Conservation (phyloP, 2,113 vertebrate species). For the Zosterops japonicus region DNA sequence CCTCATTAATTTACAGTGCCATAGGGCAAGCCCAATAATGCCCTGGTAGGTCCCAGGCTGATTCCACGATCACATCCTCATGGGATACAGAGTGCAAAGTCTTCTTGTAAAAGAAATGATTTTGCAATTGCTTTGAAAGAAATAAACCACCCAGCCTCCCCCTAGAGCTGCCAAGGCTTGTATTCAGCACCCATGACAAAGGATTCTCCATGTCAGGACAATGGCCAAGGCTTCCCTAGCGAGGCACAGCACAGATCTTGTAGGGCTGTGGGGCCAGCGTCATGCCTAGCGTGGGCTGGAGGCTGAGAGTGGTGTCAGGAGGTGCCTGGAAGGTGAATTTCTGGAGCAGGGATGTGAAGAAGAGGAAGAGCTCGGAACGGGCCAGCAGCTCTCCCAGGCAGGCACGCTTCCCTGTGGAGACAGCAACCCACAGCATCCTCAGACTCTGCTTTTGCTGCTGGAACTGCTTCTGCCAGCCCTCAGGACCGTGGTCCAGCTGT, state of each 20-base stretch:
- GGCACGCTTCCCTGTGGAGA: constrained; percentile 76
- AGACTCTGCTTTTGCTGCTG: not conserved
- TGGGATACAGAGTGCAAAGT: not conserved
- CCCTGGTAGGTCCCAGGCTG: not conserved
- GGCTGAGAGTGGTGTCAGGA: constrained; percentile 38
- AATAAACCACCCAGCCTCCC: not conserved
- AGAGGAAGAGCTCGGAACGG: constrained; percentile 83
- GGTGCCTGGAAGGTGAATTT: constrained; percentile 78
- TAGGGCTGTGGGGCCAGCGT: constrained; percentile 63
- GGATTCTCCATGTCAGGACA: rapidly evolving
- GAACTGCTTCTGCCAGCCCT: not conserved
- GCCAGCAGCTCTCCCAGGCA: constrained; percentile 85
- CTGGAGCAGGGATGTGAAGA: constrained; percentile 80
- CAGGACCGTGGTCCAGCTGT: rapidly evolving
- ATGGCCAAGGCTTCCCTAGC: not conserved
- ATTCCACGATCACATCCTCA: not conserved
- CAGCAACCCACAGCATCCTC: not conserved
- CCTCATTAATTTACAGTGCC: not conserved
- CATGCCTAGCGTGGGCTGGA: constrained; percentile 3
- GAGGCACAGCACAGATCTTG: constrained; percentile 66
- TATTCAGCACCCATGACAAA: not conserved
- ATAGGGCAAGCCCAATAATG: not conserved
- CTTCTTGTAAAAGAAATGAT: rapidly evolving
- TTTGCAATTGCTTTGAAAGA: not conserved
- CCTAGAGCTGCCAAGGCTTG: rapidly evolving